phyloP scores from a whole-genome alignment of 2,113 vertebrate species.

The Brachyistius frenatus region DNA sequence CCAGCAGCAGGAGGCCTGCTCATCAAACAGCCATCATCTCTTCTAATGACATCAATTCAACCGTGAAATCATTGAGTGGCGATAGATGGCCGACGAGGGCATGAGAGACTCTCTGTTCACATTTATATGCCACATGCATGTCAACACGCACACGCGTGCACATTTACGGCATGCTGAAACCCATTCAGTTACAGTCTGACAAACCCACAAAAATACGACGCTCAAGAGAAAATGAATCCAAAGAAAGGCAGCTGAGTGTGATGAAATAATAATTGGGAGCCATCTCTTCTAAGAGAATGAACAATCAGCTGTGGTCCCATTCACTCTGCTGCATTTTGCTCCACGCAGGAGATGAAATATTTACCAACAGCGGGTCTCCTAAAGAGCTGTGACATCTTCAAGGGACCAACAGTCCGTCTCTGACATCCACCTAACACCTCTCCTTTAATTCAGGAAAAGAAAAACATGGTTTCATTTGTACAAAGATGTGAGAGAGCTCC shows the following conservation, averaged over 20 bases:
- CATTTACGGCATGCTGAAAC: conserved; percentile 18
- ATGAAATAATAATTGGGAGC: conserved; percentile 81
- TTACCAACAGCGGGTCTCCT: conserved; percentile 66
- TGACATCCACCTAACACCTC: conserved; percentile 58
- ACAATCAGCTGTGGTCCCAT: conserved; percentile 75
- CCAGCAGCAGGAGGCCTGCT: conserved; percentile 58
- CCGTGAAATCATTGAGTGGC: conserved; percentile 75
- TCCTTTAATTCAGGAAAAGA: conserved; percentile 52
- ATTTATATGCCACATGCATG: not conserved
- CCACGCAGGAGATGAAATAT: conserved; percentile 78
- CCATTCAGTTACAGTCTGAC: conserved; percentile 56
- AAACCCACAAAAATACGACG: conserved; percentile 41
- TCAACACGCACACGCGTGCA: not conserved
- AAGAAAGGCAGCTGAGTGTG: conserved; percentile 56
- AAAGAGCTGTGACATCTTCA: conserved; percentile 58
- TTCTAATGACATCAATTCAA: conserved; percentile 67
- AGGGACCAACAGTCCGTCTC: conserved; percentile 52
- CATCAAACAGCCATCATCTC: conserved; percentile 77
- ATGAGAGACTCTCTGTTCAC: conserved; percentile 20
- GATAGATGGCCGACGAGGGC: conserved; percentile 37
- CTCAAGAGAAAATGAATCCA: conserved; percentile 46
- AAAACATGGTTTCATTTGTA: conserved; percentile 59
- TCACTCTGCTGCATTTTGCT: conserved; percentile 65
- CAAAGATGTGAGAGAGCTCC: conserved; percentile 43
- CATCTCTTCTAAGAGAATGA: conserved; percentile 83